These are phyloP conservation scores for Omphaloscelis lunosa DNA, from an alignment of 2,888 invertebrate genomes.

Conservation along the genomic window DNA sequence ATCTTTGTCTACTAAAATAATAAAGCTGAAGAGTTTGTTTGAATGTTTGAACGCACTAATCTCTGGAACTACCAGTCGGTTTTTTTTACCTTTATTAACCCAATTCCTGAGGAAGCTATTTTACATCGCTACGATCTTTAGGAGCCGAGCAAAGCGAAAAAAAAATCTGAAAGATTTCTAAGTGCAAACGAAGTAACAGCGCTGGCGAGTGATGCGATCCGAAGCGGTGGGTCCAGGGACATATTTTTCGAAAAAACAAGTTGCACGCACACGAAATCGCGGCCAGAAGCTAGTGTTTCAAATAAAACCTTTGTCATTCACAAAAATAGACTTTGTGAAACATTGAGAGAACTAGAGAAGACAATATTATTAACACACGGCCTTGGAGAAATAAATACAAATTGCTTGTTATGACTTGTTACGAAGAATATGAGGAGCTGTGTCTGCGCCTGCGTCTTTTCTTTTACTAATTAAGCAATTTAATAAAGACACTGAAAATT, in stretches of 20 bases:
- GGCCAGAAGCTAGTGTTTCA: background rate
- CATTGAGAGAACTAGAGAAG: background rate
- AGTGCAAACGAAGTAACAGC: too few species aligned
- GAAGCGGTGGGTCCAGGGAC: too few species aligned
- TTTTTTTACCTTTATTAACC: background rate
- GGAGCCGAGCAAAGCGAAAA: background rate
- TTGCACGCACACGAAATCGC: too few species aligned
- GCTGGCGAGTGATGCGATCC: too few species aligned
- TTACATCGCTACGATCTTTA: background rate
- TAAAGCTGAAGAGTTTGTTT: background rate
- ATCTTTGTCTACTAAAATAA: background rate
- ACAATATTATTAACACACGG: too few species aligned
- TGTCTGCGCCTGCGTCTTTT: background rate
- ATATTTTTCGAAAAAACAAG: too few species aligned
- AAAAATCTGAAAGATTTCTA: background rate
- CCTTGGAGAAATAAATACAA: slow-evolving; percentile 2
- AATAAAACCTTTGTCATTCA: slow-evolving; percentile 17
- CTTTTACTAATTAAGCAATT: background rate
- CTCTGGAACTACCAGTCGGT: background rate
- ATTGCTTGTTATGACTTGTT: too few species aligned
- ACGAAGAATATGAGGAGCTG: background rate
- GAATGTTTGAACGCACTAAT: background rate
- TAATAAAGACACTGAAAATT: background rate
- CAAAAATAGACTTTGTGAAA: slow-evolving; percentile 3
- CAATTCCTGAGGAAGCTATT: background rate